Evolutionary conservation across 2,113 vertebrate genomes (phyloP).

Genomic region (Sapayoa aenigma): DNA sequence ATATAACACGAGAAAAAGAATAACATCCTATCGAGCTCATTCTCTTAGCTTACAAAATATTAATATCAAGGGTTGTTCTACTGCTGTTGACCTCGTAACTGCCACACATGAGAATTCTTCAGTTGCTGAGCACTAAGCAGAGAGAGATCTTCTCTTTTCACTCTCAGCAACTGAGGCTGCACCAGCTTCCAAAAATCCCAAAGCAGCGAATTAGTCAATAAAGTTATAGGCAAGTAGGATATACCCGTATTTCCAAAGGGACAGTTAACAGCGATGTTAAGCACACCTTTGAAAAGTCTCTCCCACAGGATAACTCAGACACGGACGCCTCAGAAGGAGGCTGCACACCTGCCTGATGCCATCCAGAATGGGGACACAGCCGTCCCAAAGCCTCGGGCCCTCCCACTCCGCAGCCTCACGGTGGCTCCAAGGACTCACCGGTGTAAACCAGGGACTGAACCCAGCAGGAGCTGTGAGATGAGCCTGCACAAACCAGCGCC

Average conservation of each 20-base stretch:
- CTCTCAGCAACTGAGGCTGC: background rate
- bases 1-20: background rate
- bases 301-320: background rate
- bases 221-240: background rate
- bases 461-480: background rate
- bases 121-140: background rate
- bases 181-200: background rate
- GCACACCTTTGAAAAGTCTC: background rate
- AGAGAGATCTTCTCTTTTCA: background rate
- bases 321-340: background rate
- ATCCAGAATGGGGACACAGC: background rate
- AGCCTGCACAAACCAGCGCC: background rate
- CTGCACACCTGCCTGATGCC: background rate
- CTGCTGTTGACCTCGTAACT: background rate
- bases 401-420: background rate
- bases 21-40: rapidly evolving
- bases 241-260: background rate
- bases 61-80: background rate
- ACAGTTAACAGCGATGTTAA: background rate
- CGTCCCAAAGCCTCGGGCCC: rapidly evolving
- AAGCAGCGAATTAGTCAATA: background rate
- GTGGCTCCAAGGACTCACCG: background rate
- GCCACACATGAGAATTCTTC: background rate
- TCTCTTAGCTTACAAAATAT: background rate
- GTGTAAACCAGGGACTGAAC: background rate